Base-by-base conservation (phyloP, 2,113 vertebrate genomes). In the Cyanistes caeruleus region DNA sequence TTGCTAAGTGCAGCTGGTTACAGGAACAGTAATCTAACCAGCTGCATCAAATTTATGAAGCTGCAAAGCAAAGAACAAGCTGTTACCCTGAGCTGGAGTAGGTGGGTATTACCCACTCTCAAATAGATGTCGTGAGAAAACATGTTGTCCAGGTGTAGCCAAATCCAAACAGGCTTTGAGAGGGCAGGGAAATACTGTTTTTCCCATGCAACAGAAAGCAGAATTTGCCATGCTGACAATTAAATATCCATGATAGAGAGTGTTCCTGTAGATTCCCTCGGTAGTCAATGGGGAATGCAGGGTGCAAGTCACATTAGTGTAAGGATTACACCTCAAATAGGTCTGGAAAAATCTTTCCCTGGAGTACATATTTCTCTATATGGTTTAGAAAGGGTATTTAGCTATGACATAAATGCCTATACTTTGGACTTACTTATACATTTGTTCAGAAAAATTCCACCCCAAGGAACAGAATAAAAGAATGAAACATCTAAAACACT, bases 371-470 rank as follows among this genome's bases (percentile, higher is more conserved):
- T 79, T 87, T 94, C 44, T 92, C 31, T 68, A 0, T 60, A 73
- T 83, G 62, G 67, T 76, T 73, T 79, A 69, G 60, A 90, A 53
- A 83, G 41, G 18, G 14, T 22, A 20, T 65, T 76, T 73, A 55
- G 31, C 86, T 92, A 49, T 51, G 37, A 85, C 18, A 33, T 4
- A 62, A 28, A 35, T 91, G 41, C 46, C 49, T 89, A 9, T 68
- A 80, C 46, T 73, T 33, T 53, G 35, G 25, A 83, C 18, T 74
- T 51, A 46, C 19, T 56, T 90, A 41, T 4, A 35, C 8, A 22
- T 76, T 88, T 92, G 28, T 85, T 73, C 75, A 43, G 53, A 76
- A 43, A 69, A 88, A 88, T 83, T 65, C 31, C 8, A 62, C 46
- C 28, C 58, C 14, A 20, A 83, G 48, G 79, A 90, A 65, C 0